Evolutionary conservation across 2,113 vertebrate species (phyloP), one percentile per base, ranked within the genome.

Genomic region (Tupaia tana): DNA sequence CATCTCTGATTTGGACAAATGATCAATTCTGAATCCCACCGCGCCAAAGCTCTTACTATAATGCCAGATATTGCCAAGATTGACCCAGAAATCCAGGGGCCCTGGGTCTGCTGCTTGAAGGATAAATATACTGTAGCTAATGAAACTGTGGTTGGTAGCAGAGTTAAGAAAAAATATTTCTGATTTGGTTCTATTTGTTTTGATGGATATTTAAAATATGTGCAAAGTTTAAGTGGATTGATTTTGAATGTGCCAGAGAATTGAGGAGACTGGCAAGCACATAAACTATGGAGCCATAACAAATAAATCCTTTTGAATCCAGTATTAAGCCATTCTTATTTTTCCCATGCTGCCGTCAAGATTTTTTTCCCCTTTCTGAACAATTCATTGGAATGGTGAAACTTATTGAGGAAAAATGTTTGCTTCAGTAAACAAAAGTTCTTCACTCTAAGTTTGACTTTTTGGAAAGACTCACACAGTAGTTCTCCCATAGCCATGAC

Each of bases 171-270:
- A 82, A 82, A 70, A 58, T 34, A 71, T 63, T 61, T 67, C 85
- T 88, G 20, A 71, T 73, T 67, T 15, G 7, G 29, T 61, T 92
- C 20, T 71, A 24, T 81, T 88, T 88, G 69, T 86, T 86, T 95
- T 85, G 83, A 78, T 85, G n/a, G 34, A 20, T 77, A 93, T 84
- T 78, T 91, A 80, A 86, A 96, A 61, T 80, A 34, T 54, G 29
- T 63, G 59, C 61, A 79, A 71, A 91, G 43, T 91, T 9, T 64
- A 93, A n/a, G 15, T 43, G 63, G 70, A 73, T 56, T 83, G 11
- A 84, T 56, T 91, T 82, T 89, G 66, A 61, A 71, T 63, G 61
- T 75, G 34, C n/a, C 64, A 15, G 34, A 89, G 13, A 12, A 8
- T 7, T 16, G 24, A 74, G 12, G 2, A 74, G 20, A 83, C 61